These are phyloP conservation scores for Drosophila rufa DNA, from an alignment of 1,140 invertebrate species.

Conservation along the genomic window DNA sequence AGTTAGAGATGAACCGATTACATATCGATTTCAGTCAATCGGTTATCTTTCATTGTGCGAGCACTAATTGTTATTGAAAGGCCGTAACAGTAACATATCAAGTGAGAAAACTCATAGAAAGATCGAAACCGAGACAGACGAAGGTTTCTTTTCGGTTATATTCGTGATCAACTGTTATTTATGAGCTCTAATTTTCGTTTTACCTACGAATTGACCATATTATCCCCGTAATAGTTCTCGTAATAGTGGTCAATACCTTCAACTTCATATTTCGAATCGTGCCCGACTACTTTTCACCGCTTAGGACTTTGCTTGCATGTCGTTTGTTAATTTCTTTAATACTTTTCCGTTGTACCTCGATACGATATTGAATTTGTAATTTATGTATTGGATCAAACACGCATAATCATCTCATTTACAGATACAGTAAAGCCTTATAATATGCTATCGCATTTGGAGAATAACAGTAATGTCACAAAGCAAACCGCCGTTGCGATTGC, in stretches of 20 bases:
- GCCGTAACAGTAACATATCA: neutral
- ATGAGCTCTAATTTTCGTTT: neutral
- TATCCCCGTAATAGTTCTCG: neutral
- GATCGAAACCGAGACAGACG: too few relatives aligned
- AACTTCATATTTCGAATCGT: constrained; percentile 3
- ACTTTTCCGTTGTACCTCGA: constrained; percentile 4
- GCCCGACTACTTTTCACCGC: constrained; percentile 5
- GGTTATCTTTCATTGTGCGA: too few relatives aligned
- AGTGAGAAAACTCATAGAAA: too few relatives aligned
- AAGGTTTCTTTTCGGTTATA: neutral
- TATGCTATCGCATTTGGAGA: constrained; percentile 85
- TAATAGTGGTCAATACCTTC: neutral
- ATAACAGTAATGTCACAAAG: constrained; percentile 84
- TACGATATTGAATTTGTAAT: constrained; percentile 32
- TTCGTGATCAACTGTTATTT: neutral
- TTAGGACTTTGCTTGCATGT: constrained; percentile 37
- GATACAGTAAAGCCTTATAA: constrained; percentile 84
- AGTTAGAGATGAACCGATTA: too few relatives aligned
- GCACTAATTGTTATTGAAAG: neutral
- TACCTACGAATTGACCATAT: neutral
- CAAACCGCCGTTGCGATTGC: constrained; percentile 84
- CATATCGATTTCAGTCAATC: too few relatives aligned
- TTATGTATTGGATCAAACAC: constrained; percentile 40
- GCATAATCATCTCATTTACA: constrained; percentile 82
- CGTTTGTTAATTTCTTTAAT: constrained; percentile 12